These are phyloP conservation scores for Odontothrips loti DNA, from an alignment of 2,888 invertebrate genomes.

Conservation along the genomic window DNA sequence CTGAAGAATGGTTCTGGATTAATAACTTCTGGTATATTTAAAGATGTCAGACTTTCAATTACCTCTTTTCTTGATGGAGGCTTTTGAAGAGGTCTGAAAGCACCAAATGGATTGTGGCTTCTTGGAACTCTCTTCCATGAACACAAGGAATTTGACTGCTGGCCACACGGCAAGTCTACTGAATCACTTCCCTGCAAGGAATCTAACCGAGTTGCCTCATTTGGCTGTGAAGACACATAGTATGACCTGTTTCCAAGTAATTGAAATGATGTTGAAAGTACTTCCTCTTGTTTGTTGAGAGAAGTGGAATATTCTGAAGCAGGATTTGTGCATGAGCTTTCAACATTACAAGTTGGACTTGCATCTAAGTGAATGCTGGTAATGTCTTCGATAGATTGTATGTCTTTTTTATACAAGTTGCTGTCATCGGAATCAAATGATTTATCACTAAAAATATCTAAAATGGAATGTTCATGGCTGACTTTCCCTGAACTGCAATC, in stretches of 20 bases:
- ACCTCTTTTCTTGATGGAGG: conserved; percentile 56
- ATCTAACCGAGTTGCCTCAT: background rate
- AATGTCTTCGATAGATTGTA: too few species aligned
- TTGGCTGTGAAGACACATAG: background rate
- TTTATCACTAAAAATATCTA: background rate
- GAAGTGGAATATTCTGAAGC: too few species aligned
- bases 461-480: background rate
- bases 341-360: too few species aligned
- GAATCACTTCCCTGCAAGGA: background rate
- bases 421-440: background rate
- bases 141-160: background rate
- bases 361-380: too few species aligned
- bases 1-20: conserved; percentile 65
- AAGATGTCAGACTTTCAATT: conserved; percentile 49
- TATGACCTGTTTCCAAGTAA: too few species aligned
- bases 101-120: background rate
- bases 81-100: conserved; percentile 53
- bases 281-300: too few species aligned
- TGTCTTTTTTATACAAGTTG: too few species aligned
- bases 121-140: background rate
- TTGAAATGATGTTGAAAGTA: too few species aligned
- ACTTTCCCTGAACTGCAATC: background rate
- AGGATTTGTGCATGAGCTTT: too few species aligned
- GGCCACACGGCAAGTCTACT: background rate
- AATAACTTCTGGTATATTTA: conserved; percentile 52